Percentiles rank a stretch among this genome's conserved stretches.
These are phyloP conservation scores for Halesus radiatus DNA, from an alignment of 1,140 invertebrate genomes.

Conservation along the genomic window DNA sequence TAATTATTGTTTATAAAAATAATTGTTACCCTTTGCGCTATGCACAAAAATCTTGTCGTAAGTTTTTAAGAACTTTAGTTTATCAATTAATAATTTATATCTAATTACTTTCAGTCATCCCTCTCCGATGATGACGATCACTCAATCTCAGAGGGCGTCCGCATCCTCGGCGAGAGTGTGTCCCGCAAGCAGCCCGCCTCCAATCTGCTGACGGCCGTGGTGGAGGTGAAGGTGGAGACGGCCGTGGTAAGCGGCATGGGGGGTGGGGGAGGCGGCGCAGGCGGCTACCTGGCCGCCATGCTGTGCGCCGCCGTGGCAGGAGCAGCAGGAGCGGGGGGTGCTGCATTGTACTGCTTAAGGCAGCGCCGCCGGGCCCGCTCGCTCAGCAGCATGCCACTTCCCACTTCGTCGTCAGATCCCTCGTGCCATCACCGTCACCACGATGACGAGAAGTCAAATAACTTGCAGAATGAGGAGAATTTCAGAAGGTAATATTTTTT, in stretches of 20 bases:
- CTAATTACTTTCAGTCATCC: conserved; percentile 65
- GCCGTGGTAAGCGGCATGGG: conserved; percentile 71
- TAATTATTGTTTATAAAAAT: too few species aligned
- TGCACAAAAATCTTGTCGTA: too few species aligned
- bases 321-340: conserved; percentile 65
- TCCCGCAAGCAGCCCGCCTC: conserved; percentile 75
- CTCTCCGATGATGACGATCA: conserved; percentile 68
- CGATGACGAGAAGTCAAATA: conserved; percentile 89
- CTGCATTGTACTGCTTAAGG: conserved; percentile 69
- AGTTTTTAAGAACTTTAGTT: too few species aligned
- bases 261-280: conserved; percentile 62
- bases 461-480: conserved; percentile 92
- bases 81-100: too few species aligned
- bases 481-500: conserved; percentile 71
- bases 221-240: conserved; percentile 85
- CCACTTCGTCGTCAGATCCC: conserved; percentile 71
- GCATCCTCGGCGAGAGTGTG: conserved; percentile 79
- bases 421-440: conserved; percentile 74
- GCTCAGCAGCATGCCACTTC: conserved; percentile 70
- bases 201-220: conserved; percentile 79
- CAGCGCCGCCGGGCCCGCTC: conserved; percentile 69
- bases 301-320: conserved; percentile 62
- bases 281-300: conserved; percentile 63
- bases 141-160: conserved; percentile 73
- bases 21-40: too few species aligned